Percentiles rank a stretch among this genome's conserved stretches.
These are phyloP conservation scores for Perccottus glenii DNA, from an alignment of 2,113 vertebrate genomes.

Conservation along the genomic window DNA sequence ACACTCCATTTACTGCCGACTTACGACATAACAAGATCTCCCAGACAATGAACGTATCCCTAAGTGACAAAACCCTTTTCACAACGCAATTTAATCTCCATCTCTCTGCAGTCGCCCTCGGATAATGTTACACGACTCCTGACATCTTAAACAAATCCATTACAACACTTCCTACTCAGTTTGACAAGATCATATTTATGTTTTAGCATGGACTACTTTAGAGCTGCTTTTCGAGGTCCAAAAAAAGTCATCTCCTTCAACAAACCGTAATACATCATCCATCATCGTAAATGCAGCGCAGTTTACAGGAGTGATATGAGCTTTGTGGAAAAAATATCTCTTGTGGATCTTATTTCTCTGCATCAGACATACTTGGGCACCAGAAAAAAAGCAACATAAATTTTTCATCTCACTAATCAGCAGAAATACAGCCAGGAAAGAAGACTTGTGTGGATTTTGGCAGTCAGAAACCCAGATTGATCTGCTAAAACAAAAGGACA, in stretches of 20 bases:
- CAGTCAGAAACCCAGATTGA: slow-evolving; percentile 21
- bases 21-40: background rate
- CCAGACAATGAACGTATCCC: background rate
- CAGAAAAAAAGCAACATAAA: background rate
- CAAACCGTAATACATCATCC: background rate
- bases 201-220: slow-evolving; percentile 1
- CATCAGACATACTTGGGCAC: too few relatives aligned
- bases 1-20: background rate
- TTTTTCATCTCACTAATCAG: slow-evolving; percentile 25
- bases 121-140: background rate
- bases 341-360: too few relatives aligned
- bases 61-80: slow-evolving; percentile 1
- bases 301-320: background rate
- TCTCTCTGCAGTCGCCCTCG: too few relatives aligned
- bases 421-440: slow-evolving; percentile 19
- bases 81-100: background rate
- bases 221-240: background rate
- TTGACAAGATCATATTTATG: background rate
- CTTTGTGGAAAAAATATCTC: background rate
- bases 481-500: slow-evolving; percentile 34
- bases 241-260: background rate
- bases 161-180: background rate
- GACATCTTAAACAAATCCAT: background rate
- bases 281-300: slow-evolving; percentile 3
- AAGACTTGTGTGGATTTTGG: slow-evolving; percentile 27